Conservation (phyloP, 2,797 vertebrate species). For the Pangasius macronema region DNA sequence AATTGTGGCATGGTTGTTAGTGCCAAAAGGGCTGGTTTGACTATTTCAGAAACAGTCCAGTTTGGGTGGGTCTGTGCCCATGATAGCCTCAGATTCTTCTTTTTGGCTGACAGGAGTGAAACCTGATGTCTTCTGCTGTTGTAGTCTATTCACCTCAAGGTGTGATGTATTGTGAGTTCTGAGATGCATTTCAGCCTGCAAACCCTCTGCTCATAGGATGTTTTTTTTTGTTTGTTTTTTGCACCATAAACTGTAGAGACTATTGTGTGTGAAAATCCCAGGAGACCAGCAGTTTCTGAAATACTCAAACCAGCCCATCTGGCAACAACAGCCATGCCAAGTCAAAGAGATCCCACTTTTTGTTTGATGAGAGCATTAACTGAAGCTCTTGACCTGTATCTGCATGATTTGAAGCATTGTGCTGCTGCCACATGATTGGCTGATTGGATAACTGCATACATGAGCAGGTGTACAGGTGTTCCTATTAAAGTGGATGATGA, state of each 20-base stretch:
- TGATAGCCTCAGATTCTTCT: not conserved
- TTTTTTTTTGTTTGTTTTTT: too few species aligned
- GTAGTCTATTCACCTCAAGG: too few species aligned
- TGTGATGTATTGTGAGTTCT: not conserved
- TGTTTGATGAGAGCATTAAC: not conserved
- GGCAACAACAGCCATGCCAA: not conserved
- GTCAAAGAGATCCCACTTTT: not conserved
- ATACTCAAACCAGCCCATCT: not conserved
- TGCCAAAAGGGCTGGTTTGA: too few species aligned
- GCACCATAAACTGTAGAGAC: not conserved
- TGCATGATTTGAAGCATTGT: too few species aligned
- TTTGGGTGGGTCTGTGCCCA: not conserved
- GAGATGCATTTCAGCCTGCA: not conserved
- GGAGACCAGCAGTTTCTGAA: not conserved
- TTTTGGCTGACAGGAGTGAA: too few species aligned
- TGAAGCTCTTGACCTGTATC: not conserved
- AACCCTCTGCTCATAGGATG: not conserved
- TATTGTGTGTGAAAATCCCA: not conserved
- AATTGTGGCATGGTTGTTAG: too few species aligned
- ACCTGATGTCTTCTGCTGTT: too few species aligned
- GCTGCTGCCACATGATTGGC: not conserved
- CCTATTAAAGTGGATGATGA: not conserved
- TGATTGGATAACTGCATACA: slow-evolving; percentile 1
- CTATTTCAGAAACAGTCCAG: too few species aligned
- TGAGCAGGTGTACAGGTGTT: not conserved